Evolutionary conservation across 2,888 invertebrate species (phyloP), one percentile per base, ranked within the genome.

Genomic region (Pristionchus fissidentatus): DNA sequence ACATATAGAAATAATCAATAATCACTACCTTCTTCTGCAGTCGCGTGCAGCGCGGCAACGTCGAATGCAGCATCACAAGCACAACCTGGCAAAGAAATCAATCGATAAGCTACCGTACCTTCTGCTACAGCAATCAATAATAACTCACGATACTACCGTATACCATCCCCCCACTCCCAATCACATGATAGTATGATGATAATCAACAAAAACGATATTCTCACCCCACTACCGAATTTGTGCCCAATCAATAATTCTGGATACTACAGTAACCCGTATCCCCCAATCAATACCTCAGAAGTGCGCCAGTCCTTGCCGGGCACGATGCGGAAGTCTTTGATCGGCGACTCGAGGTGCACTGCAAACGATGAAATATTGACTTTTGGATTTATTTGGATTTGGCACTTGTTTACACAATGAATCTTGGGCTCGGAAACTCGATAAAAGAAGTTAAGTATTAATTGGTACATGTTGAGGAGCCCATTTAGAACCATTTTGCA

Each of bases 21-120:
- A 13, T 52, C 52, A 38, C 26, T n/a, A 86, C 83, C 84, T 87
- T 89, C 83, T 89, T 89, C 60, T 86, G 86, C 22, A 89, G 85
- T 55, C 89, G 75, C n/a, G 86, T 86, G 46, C 85, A 86, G 29
- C 89, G 77, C 7, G 88, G 88, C 62, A 89, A 81, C 10, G 87
- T 87, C 15, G 89, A 87, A 38, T 86, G 83, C n/a, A 83, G 70
- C 55, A 41, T 35, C 49, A 83, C 83, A 29, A 83, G 52, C 46
- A 79, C 79, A 7, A 78, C 57, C 66, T 70, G 41, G n/a, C n/a
- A 62, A 8, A 35, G 32, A 22, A n/a, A 43, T 29, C n/a, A 19
- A 52, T 55, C 78, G 78, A 78, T 46, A 29, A 26, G 35, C 73
- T 22, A n/a, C 41, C 22, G 73, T 35, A 10, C 29, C 32, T 15